These are phyloP conservation scores for Sialis lutaria DNA, from an alignment of 2,888 invertebrate species.

Conservation along the genomic window DNA sequence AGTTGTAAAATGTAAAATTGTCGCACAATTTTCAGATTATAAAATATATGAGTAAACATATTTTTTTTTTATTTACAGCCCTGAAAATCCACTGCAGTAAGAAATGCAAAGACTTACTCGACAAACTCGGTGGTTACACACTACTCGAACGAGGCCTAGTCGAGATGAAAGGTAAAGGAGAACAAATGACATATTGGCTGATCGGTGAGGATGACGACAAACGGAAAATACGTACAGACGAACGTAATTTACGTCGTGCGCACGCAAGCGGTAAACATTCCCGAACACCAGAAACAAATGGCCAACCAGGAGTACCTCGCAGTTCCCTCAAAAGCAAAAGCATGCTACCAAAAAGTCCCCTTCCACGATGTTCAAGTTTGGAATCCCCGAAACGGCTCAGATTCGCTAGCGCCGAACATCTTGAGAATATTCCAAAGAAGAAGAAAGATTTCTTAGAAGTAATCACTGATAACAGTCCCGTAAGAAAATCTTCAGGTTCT, in stretches of 20 bases:
- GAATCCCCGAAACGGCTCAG: constrained; percentile 71
- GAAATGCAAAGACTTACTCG: constrained; percentile 49
- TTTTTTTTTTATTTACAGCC: constrained; percentile 28
- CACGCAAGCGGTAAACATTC: constrained; percentile 20
- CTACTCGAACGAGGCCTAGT: constrained; percentile 58
- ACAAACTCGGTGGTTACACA: constrained; percentile 59
- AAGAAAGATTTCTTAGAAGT: constrained; percentile 28
- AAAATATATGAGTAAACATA: background rate
- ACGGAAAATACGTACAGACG: constrained; percentile 34
- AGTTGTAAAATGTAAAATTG: too few relatives aligned
- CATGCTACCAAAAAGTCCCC: constrained; percentile 32
- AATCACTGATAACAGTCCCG: constrained; percentile 37
- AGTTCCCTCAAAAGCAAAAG: constrained; percentile 55
- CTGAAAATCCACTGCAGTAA: constrained; percentile 69
- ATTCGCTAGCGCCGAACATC: constrained; percentile 53
- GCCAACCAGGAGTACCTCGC: constrained; percentile 24
- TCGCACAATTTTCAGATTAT: too few relatives aligned
- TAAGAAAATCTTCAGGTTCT: constrained; percentile 29
- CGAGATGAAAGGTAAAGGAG: constrained; percentile 70
- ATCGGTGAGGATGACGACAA: constrained; percentile 52
- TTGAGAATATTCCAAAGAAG: constrained; percentile 33
- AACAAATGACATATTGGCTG: constrained; percentile 69
- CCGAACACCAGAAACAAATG: constrained; percentile 9
- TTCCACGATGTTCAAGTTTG: constrained; percentile 55
- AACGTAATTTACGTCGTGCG: constrained; percentile 29